Percentiles rank a stretch among this genome's conserved stretches.
These are phyloP conservation scores for Noturus placidus DNA, from an alignment of 2,113 vertebrate species.

Conservation along the genomic window DNA sequence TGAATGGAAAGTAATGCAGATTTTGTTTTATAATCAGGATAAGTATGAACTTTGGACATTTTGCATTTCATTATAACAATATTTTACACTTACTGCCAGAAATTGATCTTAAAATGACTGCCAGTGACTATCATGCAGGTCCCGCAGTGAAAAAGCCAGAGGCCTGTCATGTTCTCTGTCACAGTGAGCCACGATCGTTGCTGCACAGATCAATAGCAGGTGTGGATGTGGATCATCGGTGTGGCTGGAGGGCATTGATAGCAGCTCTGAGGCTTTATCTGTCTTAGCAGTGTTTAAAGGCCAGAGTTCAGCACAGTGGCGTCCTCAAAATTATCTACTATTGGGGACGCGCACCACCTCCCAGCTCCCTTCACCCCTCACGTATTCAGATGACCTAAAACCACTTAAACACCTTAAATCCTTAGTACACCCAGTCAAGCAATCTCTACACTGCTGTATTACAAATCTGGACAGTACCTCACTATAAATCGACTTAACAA, in stretches of 20 bases:
- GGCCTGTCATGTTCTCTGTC: constrained; percentile 40
- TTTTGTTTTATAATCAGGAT: background rate
- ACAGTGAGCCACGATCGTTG: constrained; percentile 73
- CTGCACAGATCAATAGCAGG: constrained; percentile 83
- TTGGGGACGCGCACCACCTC: constrained; percentile 29
- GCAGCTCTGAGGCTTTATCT: constrained; percentile 77
- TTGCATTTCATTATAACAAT: background rate
- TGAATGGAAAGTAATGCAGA: background rate
- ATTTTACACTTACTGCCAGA: constrained; percentile 2
- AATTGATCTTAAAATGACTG: constrained; percentile 21
- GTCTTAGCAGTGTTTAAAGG: constrained; percentile 60
- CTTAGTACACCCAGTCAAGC: constrained; percentile 30
- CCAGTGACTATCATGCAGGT: background rate
- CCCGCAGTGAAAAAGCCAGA: background rate
- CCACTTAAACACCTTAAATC: constrained; percentile 41
- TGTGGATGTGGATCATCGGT: constrained; percentile 74
- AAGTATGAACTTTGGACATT: background rate
- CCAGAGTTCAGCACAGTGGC: constrained; percentile 61
- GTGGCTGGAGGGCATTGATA: constrained; percentile 71
- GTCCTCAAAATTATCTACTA: constrained; percentile 26
- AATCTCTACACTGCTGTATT: constrained; percentile 53
- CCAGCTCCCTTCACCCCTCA: constrained; percentile 7
- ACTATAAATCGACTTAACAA: constrained; percentile 81
- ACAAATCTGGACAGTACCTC: constrained; percentile 71
- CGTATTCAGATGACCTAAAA: constrained; percentile 36